Percentiles rank a stretch among this genome's conserved stretches.
phyloP scores from a whole-genome alignment of 2,888 invertebrate species.

The Eristalinus sepulchralis region DNA sequence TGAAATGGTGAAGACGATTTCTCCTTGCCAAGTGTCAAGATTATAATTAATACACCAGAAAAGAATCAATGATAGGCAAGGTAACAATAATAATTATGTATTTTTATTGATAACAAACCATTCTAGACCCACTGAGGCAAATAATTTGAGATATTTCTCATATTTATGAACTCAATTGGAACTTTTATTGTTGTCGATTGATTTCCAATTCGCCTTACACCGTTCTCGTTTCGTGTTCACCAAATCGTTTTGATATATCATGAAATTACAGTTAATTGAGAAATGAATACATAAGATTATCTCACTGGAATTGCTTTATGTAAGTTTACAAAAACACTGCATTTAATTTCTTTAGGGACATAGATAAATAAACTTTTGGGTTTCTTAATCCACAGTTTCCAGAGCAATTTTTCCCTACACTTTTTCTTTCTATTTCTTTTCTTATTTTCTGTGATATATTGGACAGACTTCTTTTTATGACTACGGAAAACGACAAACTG shows the following conservation, averaged over 20 bases:
- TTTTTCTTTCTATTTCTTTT: conserved; percentile 14
- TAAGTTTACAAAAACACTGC: background rate
- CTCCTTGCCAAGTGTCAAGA: conserved; percentile 43
- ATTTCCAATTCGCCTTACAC: conserved; percentile 60
- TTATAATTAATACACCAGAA: conserved; percentile 16
- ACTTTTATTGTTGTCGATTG: conserved; percentile 42
- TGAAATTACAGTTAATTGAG: conserved; percentile 40
- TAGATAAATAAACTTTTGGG: conserved; percentile 19
- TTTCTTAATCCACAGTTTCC: conserved; percentile 38
- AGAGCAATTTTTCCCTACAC: conserved; percentile 53
- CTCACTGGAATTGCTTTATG: background rate
- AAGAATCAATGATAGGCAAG: background rate
- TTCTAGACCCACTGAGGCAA: background rate
- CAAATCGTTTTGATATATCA: conserved; percentile 31
- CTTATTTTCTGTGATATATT: conserved; percentile 24
- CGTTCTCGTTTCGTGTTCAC: conserved; percentile 43
- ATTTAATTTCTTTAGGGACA: conserved; percentile 22
- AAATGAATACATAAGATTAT: conserved; percentile 7
- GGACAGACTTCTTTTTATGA: conserved; percentile 53
- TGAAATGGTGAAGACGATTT: conserved; percentile 48
- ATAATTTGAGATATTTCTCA: conserved; percentile 4
- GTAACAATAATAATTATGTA: conserved; percentile 18
- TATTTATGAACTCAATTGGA: background rate
- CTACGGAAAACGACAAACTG: conserved; percentile 48
- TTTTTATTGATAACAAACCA: conserved; percentile 37